Conservation (phyloP, 2,113 vertebrate genomes). For the Siniperca knerii region DNA sequence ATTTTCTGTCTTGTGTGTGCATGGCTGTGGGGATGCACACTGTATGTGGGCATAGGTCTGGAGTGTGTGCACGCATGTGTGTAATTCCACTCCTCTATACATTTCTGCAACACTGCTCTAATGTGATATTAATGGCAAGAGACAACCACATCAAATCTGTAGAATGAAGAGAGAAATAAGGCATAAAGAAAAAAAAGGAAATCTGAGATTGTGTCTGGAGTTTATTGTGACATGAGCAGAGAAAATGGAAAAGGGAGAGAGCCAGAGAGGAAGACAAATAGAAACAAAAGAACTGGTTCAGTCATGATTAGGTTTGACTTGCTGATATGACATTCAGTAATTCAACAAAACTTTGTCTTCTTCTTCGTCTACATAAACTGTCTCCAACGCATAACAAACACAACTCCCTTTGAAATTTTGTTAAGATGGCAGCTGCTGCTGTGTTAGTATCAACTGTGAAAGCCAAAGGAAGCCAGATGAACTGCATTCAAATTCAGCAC, state of each 20-base stretch:
- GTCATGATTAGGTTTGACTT: conserved; percentile 8
- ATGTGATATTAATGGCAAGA: conserved; percentile 41
- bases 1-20: background rate
- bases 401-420: conserved; percentile 35
- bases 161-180: conserved; percentile 30
- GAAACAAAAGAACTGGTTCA: background rate
- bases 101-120: conserved; percentile 47
- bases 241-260: background rate
- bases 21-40: background rate
- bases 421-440: conserved; percentile 33
- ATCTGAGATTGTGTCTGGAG: conserved; percentile 6
- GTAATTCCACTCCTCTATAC: conserved; percentile 30
- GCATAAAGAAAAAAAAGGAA: background rate
- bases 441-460: conserved; percentile 13
- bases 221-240: background rate
- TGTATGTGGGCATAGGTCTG: background rate
- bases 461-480: conserved; percentile 25
- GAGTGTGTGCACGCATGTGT: background rate
- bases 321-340: conserved; percentile 13
- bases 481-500: background rate
- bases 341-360: background rate
- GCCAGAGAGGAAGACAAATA: background rate
- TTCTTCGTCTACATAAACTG: background rate
- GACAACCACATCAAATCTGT: conserved; percentile 32
- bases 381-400: background rate